A percentile compares a stretch with the other conserved stretches of the same genome.
Evolutionary conservation across 2,113 vertebrate genomes (phyloP).

Genomic region (Nerophis lumbriciformis): DNA sequence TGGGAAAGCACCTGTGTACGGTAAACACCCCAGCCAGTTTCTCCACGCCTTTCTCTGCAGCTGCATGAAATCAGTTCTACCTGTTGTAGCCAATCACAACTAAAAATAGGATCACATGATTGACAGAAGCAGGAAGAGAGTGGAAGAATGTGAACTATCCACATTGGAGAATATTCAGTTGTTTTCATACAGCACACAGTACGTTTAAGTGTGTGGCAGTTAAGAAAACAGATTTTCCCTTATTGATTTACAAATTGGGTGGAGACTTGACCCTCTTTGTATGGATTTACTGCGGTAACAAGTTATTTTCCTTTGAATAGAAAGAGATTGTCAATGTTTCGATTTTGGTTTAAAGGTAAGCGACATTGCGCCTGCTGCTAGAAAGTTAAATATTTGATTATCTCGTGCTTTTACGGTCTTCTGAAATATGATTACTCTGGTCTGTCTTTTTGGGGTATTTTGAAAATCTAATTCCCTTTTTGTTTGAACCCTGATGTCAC

Average conservation of each 20-base stretch:
- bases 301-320: constrained; percentile 19
- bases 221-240: constrained; percentile 15
- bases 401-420: constrained; percentile 2
- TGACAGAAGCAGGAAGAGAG: constrained; percentile 65
- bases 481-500: neutral
- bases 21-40: neutral
- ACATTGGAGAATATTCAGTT: constrained; percentile 48
- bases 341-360: constrained; percentile 45
- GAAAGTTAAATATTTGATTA: constrained; percentile 34
- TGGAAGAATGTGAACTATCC: constrained; percentile 55
- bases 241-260: constrained; percentile 3
- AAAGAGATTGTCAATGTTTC: constrained; percentile 21
- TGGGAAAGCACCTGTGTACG: too few species aligned
- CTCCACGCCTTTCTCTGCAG: constrained; percentile 13
- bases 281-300: constrained; percentile 22
- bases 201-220: constrained; percentile 35
- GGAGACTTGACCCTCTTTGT: constrained; percentile 6
- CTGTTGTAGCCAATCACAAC: constrained; percentile 52
- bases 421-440: constrained; percentile 39
- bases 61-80: constrained; percentile 21
- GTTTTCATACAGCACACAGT: constrained; percentile 18
- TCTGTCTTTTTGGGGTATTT: constrained; percentile 13
- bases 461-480: constrained; percentile 11
- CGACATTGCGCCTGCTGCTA: constrained; percentile 2
- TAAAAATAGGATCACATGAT: constrained; percentile 54